Percentiles rank a stretch among this genome's conserved stretches.
These are phyloP conservation scores for Pammene fasciana DNA, from an alignment of 2,888 invertebrate species.

Conservation along the genomic window DNA sequence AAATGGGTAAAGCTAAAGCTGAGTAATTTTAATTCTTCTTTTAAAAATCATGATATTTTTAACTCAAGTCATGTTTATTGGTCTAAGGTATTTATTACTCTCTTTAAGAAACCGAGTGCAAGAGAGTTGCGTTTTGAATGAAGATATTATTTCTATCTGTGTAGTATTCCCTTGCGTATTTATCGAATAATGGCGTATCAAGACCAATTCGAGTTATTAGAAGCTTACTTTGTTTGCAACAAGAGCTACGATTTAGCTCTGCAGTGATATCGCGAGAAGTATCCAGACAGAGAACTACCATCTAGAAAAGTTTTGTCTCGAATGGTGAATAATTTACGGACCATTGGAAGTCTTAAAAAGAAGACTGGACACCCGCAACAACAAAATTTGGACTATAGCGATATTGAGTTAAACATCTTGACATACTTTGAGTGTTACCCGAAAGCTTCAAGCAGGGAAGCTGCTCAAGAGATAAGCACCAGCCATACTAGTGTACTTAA, in stretches of 20 bases:
- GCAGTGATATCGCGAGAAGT: slow-evolving; percentile 11
- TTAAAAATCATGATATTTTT: too few relatives aligned
- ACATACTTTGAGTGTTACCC: slow-evolving; percentile 34
- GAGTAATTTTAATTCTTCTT: too few relatives aligned
- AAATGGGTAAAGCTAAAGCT: too few relatives aligned
- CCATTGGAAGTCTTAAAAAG: slow-evolving; percentile 13
- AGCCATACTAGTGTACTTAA: slow-evolving; percentile 25
- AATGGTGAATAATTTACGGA: slow-evolving; percentile 21
- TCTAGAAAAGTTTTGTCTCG: slow-evolving; percentile 22
- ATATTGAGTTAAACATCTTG: slow-evolving; percentile 13
- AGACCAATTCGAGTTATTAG: slow-evolving; percentile 21
- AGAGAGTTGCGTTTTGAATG: too few relatives aligned
- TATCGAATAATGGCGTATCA: slow-evolving; percentile 20
- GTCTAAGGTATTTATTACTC: too few relatives aligned
- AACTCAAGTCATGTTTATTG: too few relatives aligned
- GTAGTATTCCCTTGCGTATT: slow-evolving; percentile 9
- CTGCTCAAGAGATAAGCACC: slow-evolving; percentile 26
- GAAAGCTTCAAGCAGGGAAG: slow-evolving; percentile 35
- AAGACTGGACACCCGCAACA: neutral
- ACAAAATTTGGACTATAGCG: slow-evolving; percentile 23
- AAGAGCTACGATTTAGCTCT: slow-evolving; percentile 24
- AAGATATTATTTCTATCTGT: too few relatives aligned
- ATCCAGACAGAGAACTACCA: slow-evolving; percentile 24
- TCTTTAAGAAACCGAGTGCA: too few relatives aligned
- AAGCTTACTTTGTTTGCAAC: slow-evolving; percentile 21